Conservation (phyloP, 2,888 invertebrate genomes). For the Syrphus vitripennis region DNA sequence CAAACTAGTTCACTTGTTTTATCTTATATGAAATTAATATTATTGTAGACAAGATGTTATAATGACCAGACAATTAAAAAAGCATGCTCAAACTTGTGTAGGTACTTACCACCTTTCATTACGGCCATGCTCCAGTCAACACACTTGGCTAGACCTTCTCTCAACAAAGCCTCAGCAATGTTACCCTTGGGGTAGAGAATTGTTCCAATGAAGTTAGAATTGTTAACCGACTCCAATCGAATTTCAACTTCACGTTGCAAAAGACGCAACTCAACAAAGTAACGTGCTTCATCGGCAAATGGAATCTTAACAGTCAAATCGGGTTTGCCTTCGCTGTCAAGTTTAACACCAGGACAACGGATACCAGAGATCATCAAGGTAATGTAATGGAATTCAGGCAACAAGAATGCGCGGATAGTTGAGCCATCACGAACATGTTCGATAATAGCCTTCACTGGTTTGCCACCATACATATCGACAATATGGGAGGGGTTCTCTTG, state of each 20-base stretch:
- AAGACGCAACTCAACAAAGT: constrained; percentile 94
- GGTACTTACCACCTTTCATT: constrained; percentile 85
- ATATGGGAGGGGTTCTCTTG: constrained; percentile 91
- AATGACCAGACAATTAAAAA: not conserved
- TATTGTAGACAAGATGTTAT: not conserved
- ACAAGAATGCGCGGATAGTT: constrained; percentile 94
- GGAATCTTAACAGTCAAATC: constrained; percentile 86
- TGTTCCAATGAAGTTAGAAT: constrained; percentile 96
- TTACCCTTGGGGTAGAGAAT: constrained; percentile 95
- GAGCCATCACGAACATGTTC: constrained; percentile 99
- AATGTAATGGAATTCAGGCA: constrained; percentile 95
- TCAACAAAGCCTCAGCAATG: constrained; percentile 95
- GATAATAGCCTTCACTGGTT: constrained; percentile 95
- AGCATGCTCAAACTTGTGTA: not conserved
- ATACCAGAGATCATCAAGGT: constrained; percentile 98
- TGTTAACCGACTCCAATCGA: constrained; percentile 94
- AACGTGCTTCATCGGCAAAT: constrained; percentile 95
- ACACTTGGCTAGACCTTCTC: constrained; percentile 96
- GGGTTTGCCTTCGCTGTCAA: constrained; percentile 87
- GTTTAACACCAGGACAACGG: constrained; percentile 90
- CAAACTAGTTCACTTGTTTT: not conserved
- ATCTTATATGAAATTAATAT: not conserved
- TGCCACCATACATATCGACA: constrained; percentile 92
- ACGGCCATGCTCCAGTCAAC: constrained; percentile 96
- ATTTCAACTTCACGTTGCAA: constrained; percentile 95